Base-by-base conservation (phyloP, 2,888 invertebrate genomes). In the Drosophila percnosoma region DNA sequence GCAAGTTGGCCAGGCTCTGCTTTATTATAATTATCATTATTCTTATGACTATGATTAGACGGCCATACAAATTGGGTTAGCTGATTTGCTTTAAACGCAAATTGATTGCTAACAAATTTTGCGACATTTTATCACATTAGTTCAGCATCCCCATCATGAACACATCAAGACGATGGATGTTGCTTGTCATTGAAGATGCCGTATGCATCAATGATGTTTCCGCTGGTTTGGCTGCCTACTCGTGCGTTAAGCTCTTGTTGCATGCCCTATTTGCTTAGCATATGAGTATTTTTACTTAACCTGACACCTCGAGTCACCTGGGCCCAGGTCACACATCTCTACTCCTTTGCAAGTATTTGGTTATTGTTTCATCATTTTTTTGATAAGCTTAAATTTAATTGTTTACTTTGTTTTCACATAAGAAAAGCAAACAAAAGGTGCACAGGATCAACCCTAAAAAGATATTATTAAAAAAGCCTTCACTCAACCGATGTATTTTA, bases 11-110 rank as follows among this genome's bases (percentile, higher is more conserved):
- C 66, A 64, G 40, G 36, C 55, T 51, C 59, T 70, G 69, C 66
- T 73, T 75, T 80, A 86, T 82, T 77, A 82, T 71, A 55, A 67
- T 75, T 59, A 77, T 86, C 69, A 66, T 63, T 63, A 67, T 75
- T 70, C 62, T 62, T 70, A 61, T 66, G 68, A 55, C 55, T 58
- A 64, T 63, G 76, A 68, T 72, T 75, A 52, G 34, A 60, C 34
- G 21, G 29, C 33, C 53, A 48, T 45, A 68, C 60, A 64, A 80
- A 59, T 65, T 71, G 40, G 21, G 59, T 38, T 71, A 51, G 24
- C 55, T 48, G 59, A 36, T 51, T 34, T 55, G 27, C 66, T 49
- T 72, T 63, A 76, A 72, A 69, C 72, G 68, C 38, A 58, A 85
- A 71, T 70, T 79, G 75, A 87, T 87, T 80, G 67, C 80, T 24